These are phyloP conservation scores for Epinotia ramella DNA, from an alignment of 2,888 invertebrate species.

Conservation along the genomic window DNA sequence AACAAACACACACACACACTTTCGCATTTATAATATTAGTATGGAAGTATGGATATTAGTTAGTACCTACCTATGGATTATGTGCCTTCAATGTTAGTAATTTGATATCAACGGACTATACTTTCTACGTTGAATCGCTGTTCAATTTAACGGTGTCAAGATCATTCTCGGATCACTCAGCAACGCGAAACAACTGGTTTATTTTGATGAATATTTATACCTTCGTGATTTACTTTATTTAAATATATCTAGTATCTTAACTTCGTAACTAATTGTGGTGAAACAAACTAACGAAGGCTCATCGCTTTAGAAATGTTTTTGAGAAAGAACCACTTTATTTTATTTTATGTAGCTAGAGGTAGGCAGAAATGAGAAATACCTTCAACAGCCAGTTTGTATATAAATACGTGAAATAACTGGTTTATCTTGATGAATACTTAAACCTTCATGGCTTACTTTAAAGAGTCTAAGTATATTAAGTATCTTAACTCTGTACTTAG, in stretches of 20 bases:
- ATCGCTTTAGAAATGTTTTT: too few species aligned
- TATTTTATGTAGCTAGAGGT: too few species aligned
- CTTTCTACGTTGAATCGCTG: constrained; percentile 1
- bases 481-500: neutral
- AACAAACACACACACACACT: too few species aligned
- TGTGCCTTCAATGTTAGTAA: neutral
- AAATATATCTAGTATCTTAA: constrained; percentile 1
- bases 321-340: too few species aligned
- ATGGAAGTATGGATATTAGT: too few species aligned
- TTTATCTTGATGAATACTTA: constrained; percentile 17
- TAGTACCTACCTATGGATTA: too few species aligned
- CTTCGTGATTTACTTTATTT: neutral
- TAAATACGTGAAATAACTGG: neutral
- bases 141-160: constrained; percentile 20
- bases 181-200: constrained; percentile 16
- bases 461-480: neutral
- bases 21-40: too few species aligned
- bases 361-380: too few species aligned
- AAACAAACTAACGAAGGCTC: too few species aligned
- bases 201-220: constrained; percentile 22
- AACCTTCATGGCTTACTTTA: neutral
- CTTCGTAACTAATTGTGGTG: neutral
- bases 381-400: too few species aligned
- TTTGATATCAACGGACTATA: neutral
- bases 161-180: neutral